Evolutionary conservation across 2,113 vertebrate species (phyloP), one percentile per base, ranked within the genome.

Genomic region (Crypturellus undulatus): DNA sequence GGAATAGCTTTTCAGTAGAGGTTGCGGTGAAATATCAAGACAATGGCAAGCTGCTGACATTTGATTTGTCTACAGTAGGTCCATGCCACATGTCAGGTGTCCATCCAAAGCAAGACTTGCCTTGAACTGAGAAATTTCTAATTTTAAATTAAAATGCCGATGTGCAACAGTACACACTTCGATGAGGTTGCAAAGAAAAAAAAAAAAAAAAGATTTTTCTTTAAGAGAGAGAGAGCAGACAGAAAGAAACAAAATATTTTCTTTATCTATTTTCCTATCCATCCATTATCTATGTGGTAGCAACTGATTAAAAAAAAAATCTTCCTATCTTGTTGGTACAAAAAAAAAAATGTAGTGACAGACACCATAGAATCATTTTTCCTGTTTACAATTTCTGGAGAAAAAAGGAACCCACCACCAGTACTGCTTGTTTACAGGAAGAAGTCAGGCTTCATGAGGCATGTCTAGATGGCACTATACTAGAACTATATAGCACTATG

Each of bases 331-430:
- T 60, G 2, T 21, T 69, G 28, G 8, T 77, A 77, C 3, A 4
- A 62, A 87, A n/a, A 7, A 62, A 87, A n/a, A 7, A 38, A 10
- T 45, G 8, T 4, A 58, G 4, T 62, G 68, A 63, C 3, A 69
- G 34, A 62, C 3, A 58, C 30, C 40, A 58, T 16, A 64, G 47
- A 87, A 51, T 34, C 3, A 45, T 4, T 36, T 45, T 58, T 12
- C 18, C 54, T 52, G 38, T 26, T 28, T 38, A 17, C 12, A 64
- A n/a, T 65, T 54, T 65, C 12, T 19, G 21, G 17, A 32, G 21
- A 43, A 65, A 1, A 26, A 25, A 45, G 0, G 0, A 24, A 59
- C 7, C 12, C 9, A 25, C 24, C 51, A 54, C 3, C 10, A 51
- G 12, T 45, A n/a, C 16, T 68, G 24, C 10, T 18, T 58, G 3